A percentile compares a stretch with the other conserved stretches of the same genome.
Conservation (phyloP, 2,797 vertebrate genomes). For the Pangasius sanitwongsei region DNA sequence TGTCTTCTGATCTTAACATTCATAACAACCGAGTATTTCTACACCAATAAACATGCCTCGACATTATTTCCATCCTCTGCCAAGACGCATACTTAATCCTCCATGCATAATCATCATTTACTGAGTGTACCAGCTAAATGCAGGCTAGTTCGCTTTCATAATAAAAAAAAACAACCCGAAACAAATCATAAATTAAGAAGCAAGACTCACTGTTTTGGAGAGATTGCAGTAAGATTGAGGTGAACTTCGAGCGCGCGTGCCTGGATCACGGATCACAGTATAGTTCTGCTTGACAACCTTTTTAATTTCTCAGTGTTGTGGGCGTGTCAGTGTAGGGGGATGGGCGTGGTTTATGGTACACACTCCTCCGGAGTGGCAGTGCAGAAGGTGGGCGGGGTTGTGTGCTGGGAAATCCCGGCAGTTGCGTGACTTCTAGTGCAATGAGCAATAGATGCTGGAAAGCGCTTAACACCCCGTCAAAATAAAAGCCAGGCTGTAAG, state of each 20-base stretch:
- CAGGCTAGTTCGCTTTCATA: neutral
- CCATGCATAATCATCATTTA: neutral
- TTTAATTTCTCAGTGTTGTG: neutral
- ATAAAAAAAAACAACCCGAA: neutral
- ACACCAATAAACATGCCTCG: neutral
- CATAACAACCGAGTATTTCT: neutral
- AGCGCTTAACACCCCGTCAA: neutral
- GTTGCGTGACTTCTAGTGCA: neutral
- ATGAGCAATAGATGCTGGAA: neutral
- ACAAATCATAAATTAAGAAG: no score
- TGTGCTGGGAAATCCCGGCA: conserved; percentile 12
- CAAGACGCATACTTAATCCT: neutral
- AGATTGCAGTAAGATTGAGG: neutral
- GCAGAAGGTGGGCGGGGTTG: neutral
- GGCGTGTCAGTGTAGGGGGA: neutral
- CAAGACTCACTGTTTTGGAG: neutral
- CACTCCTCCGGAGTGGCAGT: neutral
- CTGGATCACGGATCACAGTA: neutral
- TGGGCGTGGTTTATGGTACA: neutral
- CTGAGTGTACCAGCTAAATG: neutral
- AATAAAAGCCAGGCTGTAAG: neutral
- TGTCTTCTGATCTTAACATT: neutral
- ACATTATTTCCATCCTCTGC: no score
- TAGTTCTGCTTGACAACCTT: neutral
- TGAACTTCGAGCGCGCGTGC: neutral